Evolutionary conservation across 1,140 invertebrate species (phyloP).

Genomic region (Cotesia vestalis): DNA sequence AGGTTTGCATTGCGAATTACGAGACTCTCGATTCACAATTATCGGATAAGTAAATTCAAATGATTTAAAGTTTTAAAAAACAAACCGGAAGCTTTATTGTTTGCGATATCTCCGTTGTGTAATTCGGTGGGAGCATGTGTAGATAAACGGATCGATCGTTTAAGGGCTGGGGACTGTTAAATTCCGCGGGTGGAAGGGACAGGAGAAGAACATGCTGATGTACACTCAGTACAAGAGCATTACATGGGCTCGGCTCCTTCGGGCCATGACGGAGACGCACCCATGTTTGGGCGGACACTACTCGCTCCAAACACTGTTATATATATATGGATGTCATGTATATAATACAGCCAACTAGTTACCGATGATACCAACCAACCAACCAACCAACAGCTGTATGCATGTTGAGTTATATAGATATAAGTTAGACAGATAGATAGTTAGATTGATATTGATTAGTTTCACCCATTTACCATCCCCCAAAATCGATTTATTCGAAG

Average conservation of each 20-base stretch:
- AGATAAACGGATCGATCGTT: constrained; percentile 21
- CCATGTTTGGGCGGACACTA: constrained; percentile 34
- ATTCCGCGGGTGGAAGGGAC: constrained; percentile 41
- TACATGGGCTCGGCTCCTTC: constrained; percentile 55
- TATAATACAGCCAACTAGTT: background rate
- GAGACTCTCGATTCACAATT: no score
- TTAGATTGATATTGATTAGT: no score
- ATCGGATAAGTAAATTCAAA: no score
- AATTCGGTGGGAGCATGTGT: constrained; percentile 19
- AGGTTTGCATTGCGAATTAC: no score
- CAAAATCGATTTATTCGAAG: constrained; percentile 20
- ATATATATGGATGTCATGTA: background rate
- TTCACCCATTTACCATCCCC: background rate
- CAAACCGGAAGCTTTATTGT: background rate
- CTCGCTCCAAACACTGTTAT: background rate
- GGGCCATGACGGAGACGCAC: constrained; percentile 57
- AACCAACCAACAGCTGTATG: background rate
- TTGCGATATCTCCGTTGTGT: background rate
- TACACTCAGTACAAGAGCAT: no score
- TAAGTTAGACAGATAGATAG: background rate
- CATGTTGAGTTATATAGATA: background rate
- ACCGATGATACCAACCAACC: background rate
- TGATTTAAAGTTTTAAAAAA: no score
- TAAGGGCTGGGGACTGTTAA: background rate
- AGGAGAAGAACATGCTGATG: constrained; percentile 50